These are phyloP conservation scores for Sebastes dallii DNA, from an alignment of 2,797 vertebrate species.

Conservation along the genomic window DNA sequence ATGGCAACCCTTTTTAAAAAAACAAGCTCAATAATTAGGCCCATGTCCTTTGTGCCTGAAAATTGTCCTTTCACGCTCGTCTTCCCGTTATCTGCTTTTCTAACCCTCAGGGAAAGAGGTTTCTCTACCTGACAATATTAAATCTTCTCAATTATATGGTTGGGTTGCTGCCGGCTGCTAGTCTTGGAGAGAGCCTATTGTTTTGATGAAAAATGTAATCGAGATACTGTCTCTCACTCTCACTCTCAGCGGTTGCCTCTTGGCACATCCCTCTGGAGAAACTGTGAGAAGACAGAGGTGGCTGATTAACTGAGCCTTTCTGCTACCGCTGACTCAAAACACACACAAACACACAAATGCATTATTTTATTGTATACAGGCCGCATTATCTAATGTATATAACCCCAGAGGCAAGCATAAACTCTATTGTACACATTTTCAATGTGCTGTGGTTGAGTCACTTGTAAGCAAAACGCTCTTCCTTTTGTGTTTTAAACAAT, in stretches of 20 bases:
- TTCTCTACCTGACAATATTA: slow-evolving; percentile 58
- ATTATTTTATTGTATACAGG: background rate
- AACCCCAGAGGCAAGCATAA: background rate
- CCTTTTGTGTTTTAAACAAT: background rate
- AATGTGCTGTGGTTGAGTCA: background rate
- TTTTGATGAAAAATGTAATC: slow-evolving; percentile 74
- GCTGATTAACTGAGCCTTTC: slow-evolving; percentile 46
- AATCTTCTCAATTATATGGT: slow-evolving; percentile 63
- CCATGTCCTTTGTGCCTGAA: slow-evolving; percentile 27
- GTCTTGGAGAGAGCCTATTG: slow-evolving; percentile 49
- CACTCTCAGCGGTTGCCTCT: slow-evolving; percentile 39
- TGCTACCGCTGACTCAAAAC: background rate
- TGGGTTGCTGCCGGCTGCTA: slow-evolving; percentile 49
- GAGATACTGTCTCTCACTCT: slow-evolving; percentile 62
- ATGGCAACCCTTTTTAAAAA: background rate
- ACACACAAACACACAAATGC: background rate
- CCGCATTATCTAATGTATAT: background rate
- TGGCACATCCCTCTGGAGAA: slow-evolving; percentile 35
- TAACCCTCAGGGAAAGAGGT: slow-evolving; percentile 19
- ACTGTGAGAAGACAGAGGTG: slow-evolving; percentile 19
- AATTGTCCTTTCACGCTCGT: slow-evolving; percentile 28
- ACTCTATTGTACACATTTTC: background rate
- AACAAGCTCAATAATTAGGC: slow-evolving; percentile 18
- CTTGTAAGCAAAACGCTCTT: background rate
- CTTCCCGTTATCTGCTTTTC: slow-evolving; percentile 39